phyloP scores from a whole-genome alignment of 2,888 invertebrate species.

The Formica aserva region DNA sequence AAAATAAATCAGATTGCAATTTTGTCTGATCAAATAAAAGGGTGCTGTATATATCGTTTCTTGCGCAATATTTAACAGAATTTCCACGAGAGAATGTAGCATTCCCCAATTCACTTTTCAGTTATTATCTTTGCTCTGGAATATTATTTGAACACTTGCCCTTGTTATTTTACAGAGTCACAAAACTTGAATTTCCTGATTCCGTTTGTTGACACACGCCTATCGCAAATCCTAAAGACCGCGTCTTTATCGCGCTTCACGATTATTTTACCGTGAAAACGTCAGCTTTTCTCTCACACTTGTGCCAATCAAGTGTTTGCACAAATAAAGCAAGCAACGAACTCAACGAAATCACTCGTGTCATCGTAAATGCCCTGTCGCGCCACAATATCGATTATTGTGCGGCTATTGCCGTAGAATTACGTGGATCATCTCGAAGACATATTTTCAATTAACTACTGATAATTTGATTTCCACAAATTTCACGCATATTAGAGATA shows the following conservation, averaged over 20 bases:
- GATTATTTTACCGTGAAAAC: conserved; percentile 12
- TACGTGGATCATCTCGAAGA: background rate
- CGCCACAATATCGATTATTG: background rate
- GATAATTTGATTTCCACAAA: conserved; percentile 7
- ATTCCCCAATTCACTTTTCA: background rate
- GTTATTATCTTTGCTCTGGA: background rate
- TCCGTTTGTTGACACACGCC: conserved; percentile 32
- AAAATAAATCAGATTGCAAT: conserved; percentile 18
- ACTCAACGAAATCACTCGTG: background rate
- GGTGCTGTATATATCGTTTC: background rate
- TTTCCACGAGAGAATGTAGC: background rate
- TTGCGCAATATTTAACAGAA: background rate
- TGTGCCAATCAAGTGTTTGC: conserved; percentile 26
- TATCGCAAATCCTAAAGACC: conserved; percentile 8
- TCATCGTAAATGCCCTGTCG: background rate
- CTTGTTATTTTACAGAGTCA: conserved; percentile 44
- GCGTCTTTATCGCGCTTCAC: conserved; percentile 12
- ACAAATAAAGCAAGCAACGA: conserved; percentile 7
- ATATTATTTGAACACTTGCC: conserved; percentile 28
- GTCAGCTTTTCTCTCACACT: background rate
- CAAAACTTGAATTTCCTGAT: conserved; percentile 33
- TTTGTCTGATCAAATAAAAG: background rate
- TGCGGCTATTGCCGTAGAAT: background rate
- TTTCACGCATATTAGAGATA: background rate
- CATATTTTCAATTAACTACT: background rate